Base-by-base conservation (phyloP, 2,797 vertebrate genomes). In the Odontamblyopus lacepedii region DNA sequence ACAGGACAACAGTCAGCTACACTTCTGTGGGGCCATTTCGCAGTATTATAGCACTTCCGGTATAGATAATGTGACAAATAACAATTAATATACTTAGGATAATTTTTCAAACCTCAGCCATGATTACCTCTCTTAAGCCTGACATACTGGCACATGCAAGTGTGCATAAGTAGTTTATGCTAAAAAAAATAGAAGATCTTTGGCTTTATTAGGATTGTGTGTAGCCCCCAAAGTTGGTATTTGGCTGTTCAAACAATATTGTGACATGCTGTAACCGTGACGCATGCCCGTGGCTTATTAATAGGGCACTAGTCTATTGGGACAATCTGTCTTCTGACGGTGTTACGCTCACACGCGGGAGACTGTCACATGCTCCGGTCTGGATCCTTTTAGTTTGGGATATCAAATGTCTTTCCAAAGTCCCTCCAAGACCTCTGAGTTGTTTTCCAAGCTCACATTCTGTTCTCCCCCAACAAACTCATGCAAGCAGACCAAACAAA, bases 391-490 rank as follows among this genome's bases (percentile, higher is more conserved):
- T 86, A 89, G 87, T 81, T 75, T 72, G 65, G 74, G 71, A 73
- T 88, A 90, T 92, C 90, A 63, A 74, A 78, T 92, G 70, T 89
- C 86, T 76, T 84, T 82, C 71, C 74, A 72, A 56, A 70, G 56
- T n/a, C 19, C 70, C 71, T 85, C 80, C 74, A 78, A 75, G 70
- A 72, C 72, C 60, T 77, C 51, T 61, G 50, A 41, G 63, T n/a
- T 15, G 18, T 8, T 30, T 53, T 61, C 35, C 30, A 5, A 29
- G 64, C 48, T 61, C 67, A 29, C 61, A 23, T 27, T 12, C 71
- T 30, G 18, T 73, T 50, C 63, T 57, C 41, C 56, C 29, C 19
- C 57, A 35, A 11, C 30, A 41, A 38, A 63, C 67, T 53, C 59
- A 55, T 27, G 6, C 32, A 16, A 59, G 30, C 19, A n/a, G 0